Base-by-base conservation (phyloP, 2,113 vertebrate species). In the Sinocyclocheilus rhinocerous region DNA sequence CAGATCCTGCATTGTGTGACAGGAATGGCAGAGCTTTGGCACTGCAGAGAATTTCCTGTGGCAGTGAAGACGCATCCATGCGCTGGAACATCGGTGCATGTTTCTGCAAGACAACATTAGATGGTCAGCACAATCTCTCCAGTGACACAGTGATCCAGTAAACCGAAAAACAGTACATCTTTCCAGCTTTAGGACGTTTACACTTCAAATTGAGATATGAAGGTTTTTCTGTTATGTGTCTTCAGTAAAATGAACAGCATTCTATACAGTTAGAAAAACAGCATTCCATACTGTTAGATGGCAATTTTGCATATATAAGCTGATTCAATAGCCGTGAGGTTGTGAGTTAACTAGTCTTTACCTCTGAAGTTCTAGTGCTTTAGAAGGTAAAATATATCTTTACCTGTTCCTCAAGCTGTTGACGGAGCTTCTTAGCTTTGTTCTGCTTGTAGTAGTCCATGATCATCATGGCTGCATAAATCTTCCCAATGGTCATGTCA, bases 391-490 rank as follows among this genome's bases (percentile, higher is more conserved):
- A 36, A 76, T 1, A 16, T 12, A 50, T 16, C 12, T 52, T 13
- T 89, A 99, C 98, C 97, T 99, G 98, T 85, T 99, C 98, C 89
- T 99, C 98, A 89, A 99, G 95, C 87, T 99, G 97, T 92, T 98
- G 97, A 85, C 96, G 92, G 89, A 98, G 96, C 91, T 99, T 99
- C 93, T 99, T 99, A 0, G 97, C 96, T 91, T 99, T 99, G 92
- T 95, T 99, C 94, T 99, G 97, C 90, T 97, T 99, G 90, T 99
- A 99, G 90, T 99, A 99, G 92, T 99, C 98, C 98, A 99, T 99
- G 92, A 99, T 99, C 98, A 99, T 99, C 98, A 99, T 99, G 84
- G 98, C 98, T 77, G 98, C 98, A 77, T 99, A 99, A 92, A 99
- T 99, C 95, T 99, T 99, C 79, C 98, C 98, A 88, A 99, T 97